Evolutionary conservation across 1,140 invertebrate genomes (phyloP).

Genomic region (Drosophila seguyi): DNA sequence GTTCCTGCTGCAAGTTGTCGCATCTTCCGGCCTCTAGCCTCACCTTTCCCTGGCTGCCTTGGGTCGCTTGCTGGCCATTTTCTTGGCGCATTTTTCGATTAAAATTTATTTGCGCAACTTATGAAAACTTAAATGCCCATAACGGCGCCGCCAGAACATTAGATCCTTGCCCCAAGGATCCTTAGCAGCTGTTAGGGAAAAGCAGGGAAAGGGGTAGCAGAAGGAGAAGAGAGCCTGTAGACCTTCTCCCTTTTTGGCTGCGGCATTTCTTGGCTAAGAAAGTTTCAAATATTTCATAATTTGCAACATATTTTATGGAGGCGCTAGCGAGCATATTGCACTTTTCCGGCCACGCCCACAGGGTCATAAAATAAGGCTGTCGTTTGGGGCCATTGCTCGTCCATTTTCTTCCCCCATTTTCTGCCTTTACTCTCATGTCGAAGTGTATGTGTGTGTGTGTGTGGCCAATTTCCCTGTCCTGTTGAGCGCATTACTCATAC

Average conservation of each 20-base stretch:
- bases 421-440: background rate
- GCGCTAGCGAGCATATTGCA: constrained; percentile 53
- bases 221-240: background rate
- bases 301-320: constrained; percentile 79
- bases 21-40: background rate
- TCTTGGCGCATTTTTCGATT: constrained; percentile 80
- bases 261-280: constrained; percentile 57
- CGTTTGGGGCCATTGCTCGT: background rate
- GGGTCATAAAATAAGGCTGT: constrained; percentile 29
- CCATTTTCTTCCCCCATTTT: background rate
- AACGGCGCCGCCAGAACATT: constrained; percentile 44
- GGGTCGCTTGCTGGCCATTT: constrained; percentile 55
- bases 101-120: constrained; percentile 81
- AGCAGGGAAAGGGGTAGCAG: background rate
- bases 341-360: constrained; percentile 24
- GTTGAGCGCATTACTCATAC: constrained; percentile 35
- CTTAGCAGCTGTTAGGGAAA: background rate
- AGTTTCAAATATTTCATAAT: constrained; percentile 82
- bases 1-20: constrained; percentile 26
- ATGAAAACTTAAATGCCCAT: constrained; percentile 82
- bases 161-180: constrained; percentile 4
- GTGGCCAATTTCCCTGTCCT: constrained; percentile 11
- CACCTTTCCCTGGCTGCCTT: background rate
- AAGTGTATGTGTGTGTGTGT: background rate
- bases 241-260: background rate